Percentiles rank a stretch among this genome's conserved stretches.
Conservation (phyloP, 2,888 invertebrate species). For the Chrysolina oricalcia region DNA sequence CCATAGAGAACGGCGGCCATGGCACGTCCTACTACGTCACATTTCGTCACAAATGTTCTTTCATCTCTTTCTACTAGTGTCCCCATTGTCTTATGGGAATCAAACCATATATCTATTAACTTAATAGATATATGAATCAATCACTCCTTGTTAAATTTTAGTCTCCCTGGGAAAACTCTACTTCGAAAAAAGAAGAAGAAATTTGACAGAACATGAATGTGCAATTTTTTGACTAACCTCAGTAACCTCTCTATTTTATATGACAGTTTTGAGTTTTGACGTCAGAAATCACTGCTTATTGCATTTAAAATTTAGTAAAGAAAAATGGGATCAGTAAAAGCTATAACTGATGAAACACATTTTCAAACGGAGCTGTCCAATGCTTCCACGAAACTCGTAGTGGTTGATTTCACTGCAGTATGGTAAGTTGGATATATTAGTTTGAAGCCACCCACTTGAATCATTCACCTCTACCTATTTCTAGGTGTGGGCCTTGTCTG, state of each 20-base stretch:
- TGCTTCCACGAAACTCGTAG: conserved; percentile 90
- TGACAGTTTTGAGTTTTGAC: conserved; percentile 4
- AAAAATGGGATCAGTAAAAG: conserved; percentile 73
- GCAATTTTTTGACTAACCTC: background rate
- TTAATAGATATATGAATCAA: no score
- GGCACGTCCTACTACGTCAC: no score
- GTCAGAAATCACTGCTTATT: background rate
- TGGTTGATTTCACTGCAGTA: conserved; percentile 95
- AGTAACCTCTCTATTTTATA: background rate
- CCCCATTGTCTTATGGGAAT: no score
- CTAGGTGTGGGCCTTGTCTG: conserved; percentile 97
- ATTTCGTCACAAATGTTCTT: no score
- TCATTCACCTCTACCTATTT: conserved; percentile 44
- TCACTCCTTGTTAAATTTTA: no score
- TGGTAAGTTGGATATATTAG: conserved; percentile 78
- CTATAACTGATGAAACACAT: conserved; percentile 84
- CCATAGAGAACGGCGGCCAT: no score
- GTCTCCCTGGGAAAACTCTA: no score
- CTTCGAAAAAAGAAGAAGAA: no score
- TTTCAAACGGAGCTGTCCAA: conserved; percentile 89
- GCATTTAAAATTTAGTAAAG: conserved; percentile 8
- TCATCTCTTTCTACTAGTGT: no score
- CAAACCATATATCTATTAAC: no score
- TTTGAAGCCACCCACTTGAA: conserved; percentile 30
- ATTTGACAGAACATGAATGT: background rate